Evolutionary conservation across 2,113 vertebrate genomes (phyloP).

Genomic region (Hippocampus guttulatus): DNA sequence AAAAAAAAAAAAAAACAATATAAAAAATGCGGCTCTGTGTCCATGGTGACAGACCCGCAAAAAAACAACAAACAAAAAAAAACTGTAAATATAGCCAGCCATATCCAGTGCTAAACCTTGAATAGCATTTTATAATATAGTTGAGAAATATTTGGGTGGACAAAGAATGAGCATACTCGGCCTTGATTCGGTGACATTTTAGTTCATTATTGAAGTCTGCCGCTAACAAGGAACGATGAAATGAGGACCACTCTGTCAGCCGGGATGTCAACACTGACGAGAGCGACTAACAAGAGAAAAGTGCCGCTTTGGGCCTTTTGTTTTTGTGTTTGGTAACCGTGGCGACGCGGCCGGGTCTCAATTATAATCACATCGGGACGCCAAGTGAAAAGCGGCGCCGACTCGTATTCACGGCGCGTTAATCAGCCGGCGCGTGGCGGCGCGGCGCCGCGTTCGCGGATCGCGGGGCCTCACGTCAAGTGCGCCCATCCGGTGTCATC

Average conservation of each 20-base stretch:
- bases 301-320: conserved; percentile 37
- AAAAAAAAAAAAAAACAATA: background rate
- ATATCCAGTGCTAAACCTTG: no score
- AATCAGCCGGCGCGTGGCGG: conserved; percentile 39
- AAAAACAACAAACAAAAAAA: background rate
- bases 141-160: no score
- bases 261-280: conserved; percentile 39
- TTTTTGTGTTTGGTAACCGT: conserved; percentile 24
- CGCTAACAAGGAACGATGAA: conserved; percentile 34
- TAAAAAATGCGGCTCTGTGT: background rate
- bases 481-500: conserved; percentile 59
- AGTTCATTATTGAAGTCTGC: no score
- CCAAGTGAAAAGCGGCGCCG: background rate
- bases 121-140: no score
- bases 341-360: conserved; percentile 7
- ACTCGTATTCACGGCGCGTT: conserved; percentile 54
- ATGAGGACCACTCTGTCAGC: conserved; percentile 29
- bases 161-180: no score
- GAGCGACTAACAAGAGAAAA: conserved; percentile 68
- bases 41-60: background rate
- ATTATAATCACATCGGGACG: conserved; percentile 54
- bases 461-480: conserved; percentile 57
- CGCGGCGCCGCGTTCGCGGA: conserved; percentile 29
- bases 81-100: no score
- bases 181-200: no score